Evolutionary conservation across 2,888 invertebrate species (phyloP).

Genomic region (Cyrtodaria siliqua): DNA sequence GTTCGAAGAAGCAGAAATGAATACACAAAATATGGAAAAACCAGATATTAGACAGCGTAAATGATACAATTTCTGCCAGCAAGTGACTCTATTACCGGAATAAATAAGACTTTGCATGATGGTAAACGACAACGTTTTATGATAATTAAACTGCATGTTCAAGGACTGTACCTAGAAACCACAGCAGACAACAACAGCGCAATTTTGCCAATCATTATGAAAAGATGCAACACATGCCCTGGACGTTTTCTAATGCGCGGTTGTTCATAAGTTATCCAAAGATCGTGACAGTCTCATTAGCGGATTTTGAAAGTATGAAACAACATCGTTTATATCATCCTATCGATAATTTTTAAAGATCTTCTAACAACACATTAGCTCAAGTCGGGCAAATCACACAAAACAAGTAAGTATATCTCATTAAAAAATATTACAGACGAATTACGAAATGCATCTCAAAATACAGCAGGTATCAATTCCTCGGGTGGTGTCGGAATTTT

Average conservation of each 20-base stretch:
- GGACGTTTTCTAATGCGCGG: background rate
- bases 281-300: background rate
- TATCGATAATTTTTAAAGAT: conserved; percentile 16
- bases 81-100: conserved; percentile 7
- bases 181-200: conserved; percentile 40
- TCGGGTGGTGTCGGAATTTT: conserved; percentile 22
- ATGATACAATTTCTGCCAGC: conserved; percentile 21
- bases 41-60: conserved; percentile 26
- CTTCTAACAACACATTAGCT: conserved; percentile 27
- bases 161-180: conserved; percentile 37
- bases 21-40: conserved; percentile 24
- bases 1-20: conserved; percentile 35
- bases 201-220: background rate
- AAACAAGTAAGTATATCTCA: conserved; percentile 11
- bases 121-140: conserved; percentile 33
- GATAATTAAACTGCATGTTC: conserved; percentile 31
- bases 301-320: conserved; percentile 40
- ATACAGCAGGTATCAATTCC: conserved; percentile 10
- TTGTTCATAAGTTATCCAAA: background rate
- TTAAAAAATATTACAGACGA: conserved; percentile 10
- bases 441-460: background rate
- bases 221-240: background rate
- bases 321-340: conserved; percentile 22
- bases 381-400: conserved; percentile 18
- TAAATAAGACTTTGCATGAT: conserved; percentile 7